Evolutionary conservation across 2,113 vertebrate genomes (phyloP), one percentile per base, ranked within the genome.

Genomic region (Silurus asotus): DNA sequence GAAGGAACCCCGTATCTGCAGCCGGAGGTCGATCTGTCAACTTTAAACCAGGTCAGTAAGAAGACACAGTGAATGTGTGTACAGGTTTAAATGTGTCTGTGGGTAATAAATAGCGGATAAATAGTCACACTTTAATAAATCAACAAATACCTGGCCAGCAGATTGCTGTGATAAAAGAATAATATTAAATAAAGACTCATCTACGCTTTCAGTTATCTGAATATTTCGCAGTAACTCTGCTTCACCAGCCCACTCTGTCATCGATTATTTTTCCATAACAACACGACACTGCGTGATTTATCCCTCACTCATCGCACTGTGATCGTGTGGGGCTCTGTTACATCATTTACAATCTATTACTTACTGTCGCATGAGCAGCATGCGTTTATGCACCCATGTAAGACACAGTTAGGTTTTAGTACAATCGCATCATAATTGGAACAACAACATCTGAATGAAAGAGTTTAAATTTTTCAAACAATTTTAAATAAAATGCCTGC

Each of bases 1-100:
- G 96, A 97, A 81, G 92, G 92, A 89, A 97, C 94, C 8, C 96
- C 97, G 59, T 97, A 97, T 92, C 95, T 98, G 79, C 97, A 97
- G 93, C 95, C 96, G 0, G 97, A 97, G 88, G 97, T 97, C 72
- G 96, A 99, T 65, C 96, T 98, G 86, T 95, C 97, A n/a, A 94
- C 96, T 51, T 96, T 99, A 88, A 99, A 96, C n/a, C 96, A 99
- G 97, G 98, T 99, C 94, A 93, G 80, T 51, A 75, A 55, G 53
- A 23, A 69, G 56, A 67, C 14, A 56, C 45, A 15, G 49, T 0
- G 5, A 23, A 13, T 61, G 58, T 58, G 19, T 67, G 37, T 84
- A 13, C 28, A 17, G 15, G 9, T 37, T 37, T 37, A 37, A 37
- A 37, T 79, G 77, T 84, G 70, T 67, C 4, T 28, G 64, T 25